Evolutionary conservation across 2,797 vertebrate genomes (phyloP).

Genomic region (Masticophis lateralis): DNA sequence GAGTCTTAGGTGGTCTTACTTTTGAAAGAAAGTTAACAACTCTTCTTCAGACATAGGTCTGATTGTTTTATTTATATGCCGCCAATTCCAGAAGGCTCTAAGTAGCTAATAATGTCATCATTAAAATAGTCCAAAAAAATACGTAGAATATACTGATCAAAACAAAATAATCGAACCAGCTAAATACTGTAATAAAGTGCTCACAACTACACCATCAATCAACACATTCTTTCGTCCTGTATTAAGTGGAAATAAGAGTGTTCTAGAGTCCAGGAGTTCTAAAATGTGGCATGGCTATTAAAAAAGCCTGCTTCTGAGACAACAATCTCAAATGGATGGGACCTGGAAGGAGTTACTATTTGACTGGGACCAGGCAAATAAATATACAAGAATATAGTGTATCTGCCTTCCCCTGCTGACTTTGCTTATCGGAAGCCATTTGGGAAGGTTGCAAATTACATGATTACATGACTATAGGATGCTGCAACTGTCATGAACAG

Average conservation of each 20-base stretch:
- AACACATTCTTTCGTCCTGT: not conserved
- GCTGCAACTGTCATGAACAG: not conserved
- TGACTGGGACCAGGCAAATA: not conserved
- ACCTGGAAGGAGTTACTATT: not conserved
- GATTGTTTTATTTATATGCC: not conserved
- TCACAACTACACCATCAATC: not conserved
- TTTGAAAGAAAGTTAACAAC: not conserved
- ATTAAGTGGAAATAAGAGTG: not conserved
- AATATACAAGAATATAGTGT: not conserved
- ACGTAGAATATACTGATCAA: not conserved
- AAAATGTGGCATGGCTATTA: not conserved
- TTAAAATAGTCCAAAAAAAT: not conserved
- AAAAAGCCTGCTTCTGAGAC: not conserved
- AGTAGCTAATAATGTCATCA: not conserved
- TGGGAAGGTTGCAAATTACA: not conserved
- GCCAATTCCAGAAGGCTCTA: not conserved
- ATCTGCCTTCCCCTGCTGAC: not conserved
- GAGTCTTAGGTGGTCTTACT: not conserved
- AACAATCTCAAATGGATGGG: not conserved
- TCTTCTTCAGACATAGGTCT: not conserved
- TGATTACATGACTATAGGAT: not conserved
- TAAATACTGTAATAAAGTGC: not conserved
- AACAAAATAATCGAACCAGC: not conserved
- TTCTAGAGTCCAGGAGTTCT: not conserved
- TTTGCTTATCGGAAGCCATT: not conserved